phyloP scores from a whole-genome alignment of 1,140 invertebrate species.

The Nasonia giraulti region DNA sequence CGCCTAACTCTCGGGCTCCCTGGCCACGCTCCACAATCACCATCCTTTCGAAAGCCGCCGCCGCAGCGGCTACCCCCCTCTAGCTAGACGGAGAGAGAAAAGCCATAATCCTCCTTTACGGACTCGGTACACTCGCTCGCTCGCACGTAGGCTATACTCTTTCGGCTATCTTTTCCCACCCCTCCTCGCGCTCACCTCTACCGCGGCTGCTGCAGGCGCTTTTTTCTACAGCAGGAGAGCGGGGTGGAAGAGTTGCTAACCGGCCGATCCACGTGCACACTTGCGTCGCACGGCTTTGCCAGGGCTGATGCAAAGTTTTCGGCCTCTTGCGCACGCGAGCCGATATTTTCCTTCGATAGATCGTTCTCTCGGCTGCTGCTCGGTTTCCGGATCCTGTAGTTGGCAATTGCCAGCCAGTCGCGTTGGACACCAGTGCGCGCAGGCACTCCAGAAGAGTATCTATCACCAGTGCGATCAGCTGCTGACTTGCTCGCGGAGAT shows the following conservation, averaged over 20 bases:
- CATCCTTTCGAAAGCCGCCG: conserved; percentile 75
- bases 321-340: conserved; percentile 15
- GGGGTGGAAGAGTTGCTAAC: conserved; percentile 4
- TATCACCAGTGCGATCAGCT: too few relatives aligned
- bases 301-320: conserved; percentile 48
- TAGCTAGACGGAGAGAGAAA: conserved; percentile 28
- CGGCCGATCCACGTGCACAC: conserved; percentile 39
- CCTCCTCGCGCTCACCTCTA: not conserved
- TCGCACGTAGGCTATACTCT: not conserved
- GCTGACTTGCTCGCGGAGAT: too few relatives aligned
- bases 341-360: not conserved
- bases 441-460: too few relatives aligned
- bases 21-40: conserved; percentile 75
- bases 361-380: not conserved
- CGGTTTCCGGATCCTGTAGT: not conserved
- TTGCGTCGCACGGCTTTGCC: not conserved
- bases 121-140: not conserved
- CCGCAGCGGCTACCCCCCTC: conserved; percentile 59
- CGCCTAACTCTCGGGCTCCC: conserved; percentile 73
- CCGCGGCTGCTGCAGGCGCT: not conserved
- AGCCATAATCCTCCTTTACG: not conserved
- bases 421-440: too few relatives aligned
- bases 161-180: conserved; percentile 26
- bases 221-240: not conserved
- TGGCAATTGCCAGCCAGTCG: too few relatives aligned